Evolutionary conservation across 1,140 invertebrate genomes (phyloP), one percentile per base, ranked within the genome.

Genomic region (Solen grandis): DNA sequence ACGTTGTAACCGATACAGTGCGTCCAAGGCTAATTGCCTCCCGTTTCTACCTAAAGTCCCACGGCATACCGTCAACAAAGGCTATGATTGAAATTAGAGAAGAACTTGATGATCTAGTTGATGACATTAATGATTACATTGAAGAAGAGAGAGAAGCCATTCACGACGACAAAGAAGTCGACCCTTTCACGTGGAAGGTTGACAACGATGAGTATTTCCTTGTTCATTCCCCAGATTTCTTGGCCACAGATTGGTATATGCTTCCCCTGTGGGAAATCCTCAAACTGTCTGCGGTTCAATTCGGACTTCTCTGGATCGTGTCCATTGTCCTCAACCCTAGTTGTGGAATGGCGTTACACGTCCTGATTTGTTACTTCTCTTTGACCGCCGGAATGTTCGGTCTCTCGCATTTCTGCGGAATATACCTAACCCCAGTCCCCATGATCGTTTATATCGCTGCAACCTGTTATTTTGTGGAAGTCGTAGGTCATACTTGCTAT

Each of bases 31-130:
- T 75, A 19, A 62, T 35, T 16, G 57, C 59, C 3, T 75, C 60
- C 13, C 57, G 72, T 14, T 62, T 75, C 27, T 75, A 63, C 41
- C 33, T 75, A 33, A 75, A 62, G 52, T 63, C 72, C 5, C 50
- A 52, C 25, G n/a, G 60, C 35, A 22, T 52, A 4, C 2, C 65
- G 14, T 68, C 65, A 52, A 68, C 65, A 13, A 68, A 68, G 54
- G 25, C 22, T 16, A 68, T 68, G 65, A 68, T 68, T 19, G 2
- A 50, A 29, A 68, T 68, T 31, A 68, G 54, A 31, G 54, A 68
- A 68, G 65, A 68, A n/a, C 27, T 68, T 13, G 1, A 27, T 29
- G 41, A 68, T 27, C 0, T 68, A 31, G 46, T 68, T 52, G 27
- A 68, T 16, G 41, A 50, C 33, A 68, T 68, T 2, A 68, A 68